Evolutionary conservation across 2,113 vertebrate genomes (phyloP).

Genomic region (Chaetura pelagica): DNA sequence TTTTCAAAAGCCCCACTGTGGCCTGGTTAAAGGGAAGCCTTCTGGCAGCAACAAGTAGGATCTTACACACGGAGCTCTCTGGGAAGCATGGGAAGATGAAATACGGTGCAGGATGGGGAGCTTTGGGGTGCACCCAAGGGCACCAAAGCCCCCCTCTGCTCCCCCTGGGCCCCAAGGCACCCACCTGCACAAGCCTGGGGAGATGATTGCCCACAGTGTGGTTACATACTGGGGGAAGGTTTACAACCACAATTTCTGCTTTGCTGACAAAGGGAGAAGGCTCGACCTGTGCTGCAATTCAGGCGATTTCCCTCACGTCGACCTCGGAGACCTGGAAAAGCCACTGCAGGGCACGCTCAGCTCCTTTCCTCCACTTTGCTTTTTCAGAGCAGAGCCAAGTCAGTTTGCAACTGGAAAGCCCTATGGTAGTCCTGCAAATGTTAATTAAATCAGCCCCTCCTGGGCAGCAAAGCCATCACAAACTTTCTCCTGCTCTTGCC

Average conservation of each 20-base stretch:
- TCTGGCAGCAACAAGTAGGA: background rate
- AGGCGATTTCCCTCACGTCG: rapidly evolving
- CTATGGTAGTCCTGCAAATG: background rate
- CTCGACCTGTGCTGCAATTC: rapidly evolving
- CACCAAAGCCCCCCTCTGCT: background rate
- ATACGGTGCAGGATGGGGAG: rapidly evolving
- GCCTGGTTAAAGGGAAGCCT: background rate
- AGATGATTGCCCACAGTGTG: rapidly evolving
- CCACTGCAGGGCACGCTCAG: rapidly evolving
- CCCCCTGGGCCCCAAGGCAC: background rate
- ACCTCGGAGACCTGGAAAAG: background rate
- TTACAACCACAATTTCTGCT: background rate
- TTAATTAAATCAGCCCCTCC: background rate
- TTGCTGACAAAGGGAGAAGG: background rate
- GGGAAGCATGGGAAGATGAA: background rate
- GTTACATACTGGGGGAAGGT: rapidly evolving
- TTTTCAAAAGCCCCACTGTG: background rate
- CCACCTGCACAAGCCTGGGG: background rate
- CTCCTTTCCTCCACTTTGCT: background rate
- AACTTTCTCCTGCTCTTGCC: background rate
- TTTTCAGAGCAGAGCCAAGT: background rate
- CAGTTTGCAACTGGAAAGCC: background rate
- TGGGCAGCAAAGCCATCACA: background rate
- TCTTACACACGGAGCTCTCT: background rate
- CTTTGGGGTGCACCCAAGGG: background rate